phyloP scores from a whole-genome alignment of 2,797 vertebrate species.

The Siniperca scherzeri region DNA sequence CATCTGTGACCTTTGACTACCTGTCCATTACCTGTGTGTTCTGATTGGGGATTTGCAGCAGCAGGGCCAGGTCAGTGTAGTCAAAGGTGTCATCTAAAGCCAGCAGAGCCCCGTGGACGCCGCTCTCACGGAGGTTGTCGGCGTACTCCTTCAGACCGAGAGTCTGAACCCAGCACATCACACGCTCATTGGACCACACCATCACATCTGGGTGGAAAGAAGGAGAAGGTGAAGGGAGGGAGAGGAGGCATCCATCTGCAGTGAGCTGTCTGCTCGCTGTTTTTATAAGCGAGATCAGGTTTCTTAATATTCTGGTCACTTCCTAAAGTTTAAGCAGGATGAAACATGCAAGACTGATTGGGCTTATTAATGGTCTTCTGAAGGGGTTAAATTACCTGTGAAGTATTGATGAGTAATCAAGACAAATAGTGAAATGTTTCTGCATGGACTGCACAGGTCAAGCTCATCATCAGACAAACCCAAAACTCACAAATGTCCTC shows the following conservation, averaged over 20 bases:
- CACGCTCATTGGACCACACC: slow-evolving; percentile 96
- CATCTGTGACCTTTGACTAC: background rate
- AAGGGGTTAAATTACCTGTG: background rate
- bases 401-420: background rate
- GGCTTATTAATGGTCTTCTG: background rate
- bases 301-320: slow-evolving; percentile 29
- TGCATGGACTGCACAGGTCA: background rate
- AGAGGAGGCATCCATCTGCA: slow-evolving; percentile 26
- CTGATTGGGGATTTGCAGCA: slow-evolving; percentile 95
- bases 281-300: slow-evolving; percentile 38
- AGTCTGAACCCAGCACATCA: slow-evolving; percentile 94
- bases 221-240: slow-evolving; percentile 1
- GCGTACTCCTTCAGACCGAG: slow-evolving; percentile 94
- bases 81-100: slow-evolving; percentile 96
- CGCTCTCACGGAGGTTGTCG: slow-evolving; percentile 93
- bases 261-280: slow-evolving; percentile 12
- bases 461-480: slow-evolving; percentile 6
- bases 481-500: slow-evolving; percentile 8
- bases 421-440: slow-evolving; percentile 13
- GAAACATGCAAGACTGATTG: background rate
- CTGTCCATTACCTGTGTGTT: slow-evolving; percentile 88
- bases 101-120: slow-evolving; percentile 92
- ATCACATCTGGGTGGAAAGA: slow-evolving; percentile 88
- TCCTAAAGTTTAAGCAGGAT: slow-evolving; percentile 23
- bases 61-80: slow-evolving; percentile 92